A percentile compares a stretch with the other conserved stretches of the same genome.
phyloP scores from a whole-genome alignment of 2,888 invertebrate genomes.

The Helleia helle region DNA sequence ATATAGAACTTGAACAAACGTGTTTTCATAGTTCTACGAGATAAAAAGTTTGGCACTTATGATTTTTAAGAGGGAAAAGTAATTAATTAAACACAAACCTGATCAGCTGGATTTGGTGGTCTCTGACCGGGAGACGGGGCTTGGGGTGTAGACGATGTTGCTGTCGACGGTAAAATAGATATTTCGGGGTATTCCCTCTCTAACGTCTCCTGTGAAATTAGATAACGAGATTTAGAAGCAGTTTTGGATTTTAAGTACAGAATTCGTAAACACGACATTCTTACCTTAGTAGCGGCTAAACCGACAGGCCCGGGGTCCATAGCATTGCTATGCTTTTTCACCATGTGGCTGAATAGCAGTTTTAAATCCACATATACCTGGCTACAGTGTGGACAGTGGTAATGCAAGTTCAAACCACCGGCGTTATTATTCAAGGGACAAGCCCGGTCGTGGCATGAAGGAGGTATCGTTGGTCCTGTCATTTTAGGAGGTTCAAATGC shows the following conservation, averaged over 20 bases:
- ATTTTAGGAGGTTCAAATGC: conserved; percentile 44
- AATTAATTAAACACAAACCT: conserved; percentile 37
- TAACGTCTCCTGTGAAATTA: conserved; percentile 56
- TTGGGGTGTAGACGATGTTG: conserved; percentile 54
- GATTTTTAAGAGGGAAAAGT: too few species aligned
- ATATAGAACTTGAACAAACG: too few species aligned
- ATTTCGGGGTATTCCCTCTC: conserved; percentile 70
- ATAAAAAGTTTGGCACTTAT: too few species aligned
- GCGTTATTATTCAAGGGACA: conserved; percentile 62
- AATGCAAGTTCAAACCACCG: conserved; percentile 62
- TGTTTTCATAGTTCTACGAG: too few species aligned
- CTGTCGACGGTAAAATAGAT: conserved; percentile 68
- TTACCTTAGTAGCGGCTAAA: conserved; percentile 66
- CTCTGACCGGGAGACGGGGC: conserved; percentile 58
- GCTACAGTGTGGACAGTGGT: conserved; percentile 62
- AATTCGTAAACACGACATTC: too few species aligned
- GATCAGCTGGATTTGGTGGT: conserved; percentile 61
- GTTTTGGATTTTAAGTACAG: too few species aligned
- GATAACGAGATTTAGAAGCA: too few species aligned
- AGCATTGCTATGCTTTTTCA: conserved; percentile 59
- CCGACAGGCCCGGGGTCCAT: conserved; percentile 58
- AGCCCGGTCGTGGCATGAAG: conserved; percentile 74
- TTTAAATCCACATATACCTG: conserved; percentile 65
- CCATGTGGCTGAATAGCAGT: conserved; percentile 61
- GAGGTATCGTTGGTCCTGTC: conserved; percentile 63